A percentile compares a stretch with the other conserved stretches of the same genome.
Conservation (phyloP, 2,113 vertebrate genomes). For the Brachypteracias leptosomus region DNA sequence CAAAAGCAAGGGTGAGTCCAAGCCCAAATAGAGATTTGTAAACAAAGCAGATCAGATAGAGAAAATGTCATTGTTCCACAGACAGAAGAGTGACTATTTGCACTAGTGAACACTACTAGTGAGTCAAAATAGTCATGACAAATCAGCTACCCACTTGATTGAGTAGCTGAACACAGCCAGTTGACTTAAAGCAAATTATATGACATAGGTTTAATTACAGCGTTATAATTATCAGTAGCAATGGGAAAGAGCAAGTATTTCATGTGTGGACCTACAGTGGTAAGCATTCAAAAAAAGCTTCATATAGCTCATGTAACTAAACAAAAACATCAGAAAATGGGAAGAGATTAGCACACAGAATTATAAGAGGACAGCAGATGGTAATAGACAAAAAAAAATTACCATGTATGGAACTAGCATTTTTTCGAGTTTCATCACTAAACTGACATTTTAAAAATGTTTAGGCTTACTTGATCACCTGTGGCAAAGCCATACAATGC, state of each 20-base stretch:
- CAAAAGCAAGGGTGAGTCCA: not conserved
- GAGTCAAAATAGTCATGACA: not conserved
- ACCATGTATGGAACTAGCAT: not conserved
- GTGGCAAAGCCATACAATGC: not conserved
- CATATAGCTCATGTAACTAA: not conserved
- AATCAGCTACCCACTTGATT: not conserved
- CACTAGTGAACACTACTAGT: not conserved
- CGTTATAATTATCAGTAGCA: not conserved
- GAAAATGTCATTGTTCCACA: not conserved
- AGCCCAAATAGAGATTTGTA: not conserved
- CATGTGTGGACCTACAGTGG: not conserved
- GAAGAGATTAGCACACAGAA: not conserved
- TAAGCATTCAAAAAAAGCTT: not conserved
- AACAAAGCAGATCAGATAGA: not conserved
- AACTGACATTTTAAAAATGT: not conserved
- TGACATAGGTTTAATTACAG: not conserved
- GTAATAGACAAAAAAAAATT: not conserved
- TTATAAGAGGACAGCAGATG: not conserved
- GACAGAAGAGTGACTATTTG: not conserved
- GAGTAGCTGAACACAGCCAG: not conserved
- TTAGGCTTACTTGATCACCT: not conserved
- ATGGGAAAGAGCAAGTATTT: not conserved
- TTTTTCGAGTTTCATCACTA: not conserved
- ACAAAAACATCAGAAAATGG: constrained; percentile 7
- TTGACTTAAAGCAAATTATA: not conserved